Percentiles rank a stretch among this genome's conserved stretches.
These are phyloP conservation scores for Drosophila paucipuncta DNA, from an alignment of 2,888 invertebrate species.

Conservation along the genomic window DNA sequence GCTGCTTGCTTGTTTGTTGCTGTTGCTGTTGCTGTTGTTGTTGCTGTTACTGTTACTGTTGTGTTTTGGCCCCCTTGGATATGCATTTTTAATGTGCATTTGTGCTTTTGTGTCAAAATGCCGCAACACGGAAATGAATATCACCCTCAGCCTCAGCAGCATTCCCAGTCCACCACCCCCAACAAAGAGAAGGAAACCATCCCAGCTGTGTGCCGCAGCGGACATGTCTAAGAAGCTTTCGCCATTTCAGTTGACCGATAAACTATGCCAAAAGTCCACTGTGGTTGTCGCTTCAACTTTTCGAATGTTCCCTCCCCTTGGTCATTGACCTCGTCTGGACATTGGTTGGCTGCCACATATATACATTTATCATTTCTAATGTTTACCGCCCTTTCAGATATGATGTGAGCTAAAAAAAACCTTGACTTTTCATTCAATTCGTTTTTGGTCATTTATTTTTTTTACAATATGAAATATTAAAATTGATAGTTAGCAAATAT, in stretches of 20 bases:
- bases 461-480: neutral
- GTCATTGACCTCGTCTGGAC: constrained; percentile 62
- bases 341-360: constrained; percentile 15
- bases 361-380: constrained; percentile 69
- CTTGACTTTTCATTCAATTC: constrained; percentile 1
- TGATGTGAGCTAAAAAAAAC: constrained; percentile 12
- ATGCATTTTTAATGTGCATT: constrained; percentile 80
- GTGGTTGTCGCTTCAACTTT: constrained; percentile 59
- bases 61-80: constrained; percentile 62
- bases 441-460: neutral
- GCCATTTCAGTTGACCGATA: constrained; percentile 56
- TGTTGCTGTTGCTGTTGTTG: constrained; percentile 27
- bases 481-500: neutral
- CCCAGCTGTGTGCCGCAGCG: constrained; percentile 36
- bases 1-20: constrained; percentile 22
- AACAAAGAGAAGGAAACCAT: constrained; percentile 28
- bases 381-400: constrained; percentile 59
- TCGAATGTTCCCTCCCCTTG: constrained; percentile 26
- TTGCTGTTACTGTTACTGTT: constrained; percentile 25
- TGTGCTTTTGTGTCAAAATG: constrained; percentile 79
- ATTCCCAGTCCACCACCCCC: neutral
- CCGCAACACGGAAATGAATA: constrained; percentile 70
- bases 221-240: constrained; percentile 61
- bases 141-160: constrained; percentile 40
- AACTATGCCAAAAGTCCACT: constrained; percentile 76